Base-by-base conservation (phyloP, 2,888 invertebrate genomes). In the Lepeophtheirus nordmannii region DNA sequence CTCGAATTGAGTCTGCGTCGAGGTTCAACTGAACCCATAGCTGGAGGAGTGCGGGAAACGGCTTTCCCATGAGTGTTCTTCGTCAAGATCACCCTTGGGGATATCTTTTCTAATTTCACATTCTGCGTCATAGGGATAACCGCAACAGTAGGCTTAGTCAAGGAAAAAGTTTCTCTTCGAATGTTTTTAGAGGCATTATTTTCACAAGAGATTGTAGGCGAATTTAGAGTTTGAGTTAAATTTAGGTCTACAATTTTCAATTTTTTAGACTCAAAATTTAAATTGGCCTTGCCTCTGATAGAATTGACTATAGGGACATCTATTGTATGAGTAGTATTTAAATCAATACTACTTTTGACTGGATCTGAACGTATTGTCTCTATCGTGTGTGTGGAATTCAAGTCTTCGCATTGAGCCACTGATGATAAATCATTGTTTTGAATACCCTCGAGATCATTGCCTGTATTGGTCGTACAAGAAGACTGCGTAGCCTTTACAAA, bases 61-160 rank as follows among this genome's bases (percentile, higher is more conserved):
- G 53, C n/a, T 46, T 17, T 46, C 53, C 53, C 53, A 46, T 5
- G 17, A 17, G 53, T 17, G 53, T 46, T 46, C 53, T 17, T 46
- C 17, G 53, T 46, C n/a, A 46, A 17, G 53, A 46, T 14, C 53
- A 46, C 53, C 53, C 53, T 46, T n/a, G 53, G 53, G 17, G 53
- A 46, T 46, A 46, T 17, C 53, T 46, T 46, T 46, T 46, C 53
- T 17, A 46, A 5, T 17, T 17, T 46, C n/a, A 46, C 2, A 8
- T 46, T 46, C 8, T 46, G 53, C 14, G n/a, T 46, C 14, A 46
- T 46, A 17, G 53, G 53, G n/a, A n/a, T 14, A 17, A 46, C 53
- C 5, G 53, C 53, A 8, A 46, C 53, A 14, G 53, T 46, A 30
- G 53, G 53, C 8, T 46, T 17, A 14, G 17, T 17, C 8, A 46